These are phyloP conservation scores for Takifugu flavidus DNA, from an alignment of 2,113 vertebrate species.

Conservation along the genomic window DNA sequence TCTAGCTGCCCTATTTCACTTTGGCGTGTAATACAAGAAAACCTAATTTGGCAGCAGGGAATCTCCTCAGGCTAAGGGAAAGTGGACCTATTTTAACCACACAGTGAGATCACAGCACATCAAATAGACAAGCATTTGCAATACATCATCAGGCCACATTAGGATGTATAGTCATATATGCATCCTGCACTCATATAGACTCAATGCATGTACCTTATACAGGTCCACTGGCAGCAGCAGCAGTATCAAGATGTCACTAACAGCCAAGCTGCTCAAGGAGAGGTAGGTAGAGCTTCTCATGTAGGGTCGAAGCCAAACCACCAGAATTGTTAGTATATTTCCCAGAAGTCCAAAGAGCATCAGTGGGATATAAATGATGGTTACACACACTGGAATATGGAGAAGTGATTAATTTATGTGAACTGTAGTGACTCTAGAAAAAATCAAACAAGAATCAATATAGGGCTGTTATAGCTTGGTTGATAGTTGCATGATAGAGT, in stretches of 20 bases:
- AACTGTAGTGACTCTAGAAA: not conserved
- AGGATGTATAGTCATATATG: not conserved
- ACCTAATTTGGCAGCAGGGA: slow-evolving; percentile 23
- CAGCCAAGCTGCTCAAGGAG: slow-evolving; percentile 81
- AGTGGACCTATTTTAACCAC: slow-evolving; percentile 2
- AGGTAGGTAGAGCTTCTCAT: slow-evolving; percentile 79
- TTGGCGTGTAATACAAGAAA: slow-evolving; percentile 5
- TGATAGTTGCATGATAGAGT: not conserved
- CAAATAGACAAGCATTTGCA: not conserved
- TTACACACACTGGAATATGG: slow-evolving; percentile 58
- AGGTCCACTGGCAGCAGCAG: slow-evolving; percentile 77
- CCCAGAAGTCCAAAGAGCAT: slow-evolving; percentile 73
- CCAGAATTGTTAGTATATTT: slow-evolving; percentile 76
- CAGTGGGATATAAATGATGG: slow-evolving; percentile 68
- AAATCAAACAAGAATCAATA: not conserved
- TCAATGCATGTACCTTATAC: slow-evolving; percentile 67
- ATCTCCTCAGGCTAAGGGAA: slow-evolving; percentile 16
- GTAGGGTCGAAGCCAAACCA: slow-evolving; percentile 75
- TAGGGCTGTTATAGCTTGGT: not conserved
- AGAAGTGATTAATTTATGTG: slow-evolving; percentile 7
- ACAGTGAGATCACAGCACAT: not conserved
- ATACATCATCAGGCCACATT: too few species aligned
- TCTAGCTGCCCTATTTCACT: not conserved
- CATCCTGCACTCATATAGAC: too few species aligned
- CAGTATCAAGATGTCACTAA: slow-evolving; percentile 76